Base-by-base conservation (phyloP, 2,113 vertebrate genomes). In the Ceratotherium simum region DNA sequence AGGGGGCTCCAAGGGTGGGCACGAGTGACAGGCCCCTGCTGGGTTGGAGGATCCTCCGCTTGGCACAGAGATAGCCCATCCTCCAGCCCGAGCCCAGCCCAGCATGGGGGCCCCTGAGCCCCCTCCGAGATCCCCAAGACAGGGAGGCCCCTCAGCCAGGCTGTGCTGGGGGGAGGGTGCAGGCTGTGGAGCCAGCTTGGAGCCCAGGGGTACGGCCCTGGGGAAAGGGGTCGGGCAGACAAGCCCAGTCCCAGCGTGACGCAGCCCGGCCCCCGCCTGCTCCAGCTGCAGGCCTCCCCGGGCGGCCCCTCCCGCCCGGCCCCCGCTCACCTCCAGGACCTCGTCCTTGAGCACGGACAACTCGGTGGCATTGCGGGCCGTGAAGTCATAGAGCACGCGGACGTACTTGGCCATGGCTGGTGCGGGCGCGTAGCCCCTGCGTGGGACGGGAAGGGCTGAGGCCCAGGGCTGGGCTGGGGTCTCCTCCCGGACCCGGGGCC, bases 331-430 rank as follows among this genome's bases (percentile, higher is more conserved):
- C 99, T 99, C 99, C 4, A 99, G 98, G 96, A 99, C 98, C 92
- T 99, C 99, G 11, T 99, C 99, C 98, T 99, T 99, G 79, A 99
- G 99, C 94, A 99, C 99, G 0, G 99, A 99, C 65, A 99, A 99
- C 98, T 99, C 99, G 0, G 99, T 99, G 98, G 99, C 99, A 36
- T 99, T 99, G 20, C 99, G 99, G 0, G 99, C 99, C 0, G 99
- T 99, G 97, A 99, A 99, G 98, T 99, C 99, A 8, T 99, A 99
- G 92, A 98, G 99, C 60, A 99, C 99, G 99, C 99, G 99, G 99
- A 99, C 99, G 70, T 98, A 99, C 99, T 99, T 99, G 69, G 98
- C 95, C 96, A 98, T 98, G 91, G 93, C 48, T 1, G 93, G 51
- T 0, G 56, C 1, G 2, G 96, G 42, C n/a, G 99, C 99, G 81